A percentile compares a stretch with the other conserved stretches of the same genome.
Evolutionary conservation across 1,140 invertebrate species (phyloP).

Genomic region (Whitmania pigra): DNA sequence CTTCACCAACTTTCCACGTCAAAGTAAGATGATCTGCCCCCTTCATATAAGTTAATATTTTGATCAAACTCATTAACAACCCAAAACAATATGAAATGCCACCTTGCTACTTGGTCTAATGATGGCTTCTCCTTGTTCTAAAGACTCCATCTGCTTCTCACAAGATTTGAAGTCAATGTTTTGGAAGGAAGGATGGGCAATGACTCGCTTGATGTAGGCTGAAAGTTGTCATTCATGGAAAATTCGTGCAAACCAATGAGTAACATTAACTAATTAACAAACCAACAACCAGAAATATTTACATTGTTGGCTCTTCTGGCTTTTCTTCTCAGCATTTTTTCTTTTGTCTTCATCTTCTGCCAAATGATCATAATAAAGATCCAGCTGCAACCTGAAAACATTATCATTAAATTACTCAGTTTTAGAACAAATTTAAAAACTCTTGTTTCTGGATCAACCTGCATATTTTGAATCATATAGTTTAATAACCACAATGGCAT

Average conservation of each 20-base stretch:
- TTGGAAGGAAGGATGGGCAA: slow-evolving; percentile 91
- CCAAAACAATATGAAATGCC: slow-evolving; percentile 19
- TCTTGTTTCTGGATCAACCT: no score
- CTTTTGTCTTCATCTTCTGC: slow-evolving; percentile 65
- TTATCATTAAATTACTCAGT: no score
- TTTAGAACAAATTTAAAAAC: no score
- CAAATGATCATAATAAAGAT: slow-evolving; percentile 82
- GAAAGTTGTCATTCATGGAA: slow-evolving; percentile 24
- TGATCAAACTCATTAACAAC: background rate
- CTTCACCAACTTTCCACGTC: slow-evolving; percentile 93
- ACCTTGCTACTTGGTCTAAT: slow-evolving; percentile 87
- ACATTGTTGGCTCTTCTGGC: slow-evolving; percentile 30
- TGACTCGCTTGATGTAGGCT: slow-evolving; percentile 73
- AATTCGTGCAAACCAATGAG: background rate
- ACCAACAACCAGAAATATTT: no score
- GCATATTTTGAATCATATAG: no score
- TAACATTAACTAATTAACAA: no score
- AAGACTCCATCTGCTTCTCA: slow-evolving; percentile 72
- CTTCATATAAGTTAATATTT: slow-evolving; percentile 33
- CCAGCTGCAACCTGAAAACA: slow-evolving; percentile 55
- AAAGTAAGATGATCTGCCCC: slow-evolving; percentile 88
- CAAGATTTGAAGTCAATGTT: slow-evolving; percentile 88
- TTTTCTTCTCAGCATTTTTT: slow-evolving; percentile 63
- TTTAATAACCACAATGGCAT: no score
- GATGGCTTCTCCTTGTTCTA: slow-evolving; percentile 92